Conservation (phyloP, 2,888 invertebrate genomes). For the Balanococcus diminutus region DNA sequence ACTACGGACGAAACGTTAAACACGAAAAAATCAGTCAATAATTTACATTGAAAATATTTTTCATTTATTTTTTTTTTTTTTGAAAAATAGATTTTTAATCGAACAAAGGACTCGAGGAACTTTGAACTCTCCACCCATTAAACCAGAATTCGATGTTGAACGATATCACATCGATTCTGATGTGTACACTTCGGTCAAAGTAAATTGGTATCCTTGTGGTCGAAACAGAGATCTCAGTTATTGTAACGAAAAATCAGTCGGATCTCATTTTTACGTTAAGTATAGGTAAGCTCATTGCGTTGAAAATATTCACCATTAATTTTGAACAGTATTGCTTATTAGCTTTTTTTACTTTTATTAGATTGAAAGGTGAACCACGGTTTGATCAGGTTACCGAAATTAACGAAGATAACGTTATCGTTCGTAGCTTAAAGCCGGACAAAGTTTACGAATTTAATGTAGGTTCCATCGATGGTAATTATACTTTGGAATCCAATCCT, state of each 20-base stretch:
- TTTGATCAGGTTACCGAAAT: slow-evolving; percentile 73
- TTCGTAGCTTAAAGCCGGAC: slow-evolving; percentile 80
- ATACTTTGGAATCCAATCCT: slow-evolving; percentile 72
- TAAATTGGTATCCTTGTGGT: slow-evolving; percentile 77
- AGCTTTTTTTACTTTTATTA: slow-evolving; percentile 60
- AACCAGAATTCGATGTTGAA: slow-evolving; percentile 74
- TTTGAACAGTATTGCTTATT: neutral
- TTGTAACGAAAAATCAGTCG: slow-evolving; percentile 77
- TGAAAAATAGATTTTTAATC: slow-evolving; percentile 70
- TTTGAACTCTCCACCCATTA: slow-evolving; percentile 67
- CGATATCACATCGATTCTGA: slow-evolving; percentile 64
- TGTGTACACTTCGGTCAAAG: slow-evolving; percentile 74
- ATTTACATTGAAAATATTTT: too few species aligned
- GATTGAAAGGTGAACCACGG: slow-evolving; percentile 74
- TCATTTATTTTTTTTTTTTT: neutral
- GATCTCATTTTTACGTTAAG: slow-evolving; percentile 88
- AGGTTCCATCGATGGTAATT: slow-evolving; percentile 84
- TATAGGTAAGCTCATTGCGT: slow-evolving; percentile 65
- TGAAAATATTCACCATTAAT: neutral
- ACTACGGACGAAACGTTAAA: too few species aligned
- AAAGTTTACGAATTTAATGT: slow-evolving; percentile 86
- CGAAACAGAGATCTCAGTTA: neutral
- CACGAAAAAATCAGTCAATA: neutral
- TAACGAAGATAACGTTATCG: slow-evolving; percentile 73
- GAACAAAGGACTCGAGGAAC: slow-evolving; percentile 75